These are phyloP conservation scores for Eupeodes luniger DNA, from an alignment of 2,888 invertebrate species.

Conservation along the genomic window DNA sequence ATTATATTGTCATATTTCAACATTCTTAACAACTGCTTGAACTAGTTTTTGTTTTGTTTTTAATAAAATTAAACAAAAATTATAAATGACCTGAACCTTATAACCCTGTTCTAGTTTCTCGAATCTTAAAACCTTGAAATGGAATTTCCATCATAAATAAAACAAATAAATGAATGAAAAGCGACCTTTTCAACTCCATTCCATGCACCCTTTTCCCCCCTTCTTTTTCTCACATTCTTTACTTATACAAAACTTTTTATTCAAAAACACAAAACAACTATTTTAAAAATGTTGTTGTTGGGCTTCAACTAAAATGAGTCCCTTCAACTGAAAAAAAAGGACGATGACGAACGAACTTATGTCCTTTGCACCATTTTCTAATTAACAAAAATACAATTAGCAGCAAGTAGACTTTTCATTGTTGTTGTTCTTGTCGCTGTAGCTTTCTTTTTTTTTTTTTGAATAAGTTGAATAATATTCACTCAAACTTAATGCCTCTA, in stretches of 20 bases:
- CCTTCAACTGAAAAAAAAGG: background rate
- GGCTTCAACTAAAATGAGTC: background rate
- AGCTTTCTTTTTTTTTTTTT: background rate
- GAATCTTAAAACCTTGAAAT: constrained; percentile 22
- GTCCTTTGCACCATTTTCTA: constrained; percentile 47
- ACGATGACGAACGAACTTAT: background rate
- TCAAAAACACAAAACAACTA: background rate
- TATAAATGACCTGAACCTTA: background rate
- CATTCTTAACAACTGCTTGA: too few species aligned
- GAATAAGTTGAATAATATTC: constrained; percentile 28
- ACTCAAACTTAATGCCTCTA: constrained; percentile 12
- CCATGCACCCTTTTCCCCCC: too few species aligned
- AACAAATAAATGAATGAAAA: constrained; percentile 8
- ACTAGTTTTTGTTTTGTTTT: background rate
- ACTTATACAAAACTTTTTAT: constrained; percentile 1
- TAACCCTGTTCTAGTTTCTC: constrained; percentile 16
- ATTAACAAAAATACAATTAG: constrained; percentile 66
- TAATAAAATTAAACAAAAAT: background rate
- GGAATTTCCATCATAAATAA: background rate
- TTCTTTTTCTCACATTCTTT: background rate
- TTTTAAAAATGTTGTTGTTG: background rate
- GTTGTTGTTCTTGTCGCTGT: background rate
- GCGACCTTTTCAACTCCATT: background rate
- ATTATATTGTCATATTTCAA: too few species aligned
- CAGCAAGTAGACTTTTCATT: constrained; percentile 34